Percentiles rank a stretch among this genome's conserved stretches.
phyloP scores from a whole-genome alignment of 2,888 invertebrate species.

The Abscondita cerata region DNA sequence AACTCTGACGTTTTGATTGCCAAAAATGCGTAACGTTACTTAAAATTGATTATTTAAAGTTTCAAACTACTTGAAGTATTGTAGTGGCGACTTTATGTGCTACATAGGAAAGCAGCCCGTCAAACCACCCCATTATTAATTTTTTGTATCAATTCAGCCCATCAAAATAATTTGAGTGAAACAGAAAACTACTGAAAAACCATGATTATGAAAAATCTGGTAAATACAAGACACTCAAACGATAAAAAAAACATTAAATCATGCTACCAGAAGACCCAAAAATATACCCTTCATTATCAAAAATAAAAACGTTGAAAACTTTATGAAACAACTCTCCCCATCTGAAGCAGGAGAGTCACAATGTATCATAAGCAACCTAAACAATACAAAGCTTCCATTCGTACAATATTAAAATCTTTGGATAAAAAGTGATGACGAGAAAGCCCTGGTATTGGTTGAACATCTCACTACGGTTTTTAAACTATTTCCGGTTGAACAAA shows the following conservation, averaged over 20 bases:
- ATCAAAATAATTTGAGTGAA: not conserved
- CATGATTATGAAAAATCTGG: not conserved
- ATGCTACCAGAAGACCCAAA: not conserved
- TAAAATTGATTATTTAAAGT: too few species aligned
- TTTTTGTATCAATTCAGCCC: not conserved
- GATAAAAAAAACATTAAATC: constrained; percentile 1
- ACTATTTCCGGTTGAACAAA: constrained; percentile 3
- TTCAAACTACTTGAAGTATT: too few species aligned
- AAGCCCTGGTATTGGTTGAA: not conserved
- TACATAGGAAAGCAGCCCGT: not conserved
- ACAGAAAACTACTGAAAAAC: not conserved
- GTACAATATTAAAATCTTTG: not conserved
- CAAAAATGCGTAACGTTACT: too few species aligned
- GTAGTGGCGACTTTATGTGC: too few species aligned
- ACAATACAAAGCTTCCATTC: not conserved
- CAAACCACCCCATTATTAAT: not conserved
- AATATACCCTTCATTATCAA: not conserved
- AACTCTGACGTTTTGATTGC: too few species aligned
- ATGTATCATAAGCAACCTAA: constrained; percentile 5
- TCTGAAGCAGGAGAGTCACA: not conserved
- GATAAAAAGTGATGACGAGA: not conserved
- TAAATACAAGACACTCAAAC: not conserved
- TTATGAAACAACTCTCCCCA: constrained; percentile 3
- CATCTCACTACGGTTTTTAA: not conserved
- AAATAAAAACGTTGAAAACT: not conserved